Evolutionary conservation across 2,797 vertebrate genomes (phyloP), one percentile per base, ranked within the genome.

Genomic region (Sebastes jordani): DNA sequence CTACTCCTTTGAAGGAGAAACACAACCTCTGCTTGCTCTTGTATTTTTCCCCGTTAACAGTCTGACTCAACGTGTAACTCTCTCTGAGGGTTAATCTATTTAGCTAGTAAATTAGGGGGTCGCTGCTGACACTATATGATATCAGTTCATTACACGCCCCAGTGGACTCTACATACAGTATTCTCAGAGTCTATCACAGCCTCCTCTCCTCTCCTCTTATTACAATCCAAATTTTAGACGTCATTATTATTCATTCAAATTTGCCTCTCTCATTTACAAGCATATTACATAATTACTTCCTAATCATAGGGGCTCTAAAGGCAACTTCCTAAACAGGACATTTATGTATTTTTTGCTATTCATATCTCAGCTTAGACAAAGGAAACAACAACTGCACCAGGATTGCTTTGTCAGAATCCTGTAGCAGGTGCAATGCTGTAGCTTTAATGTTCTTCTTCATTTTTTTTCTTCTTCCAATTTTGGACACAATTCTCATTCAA

Each of bases 81-180:
- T 79, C 66, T 76, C 76, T 38, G 74, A 86, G 60, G 71, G 79
- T 75, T 85, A 86, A 89, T 87, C 90, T 85, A 84, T 86, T 13
- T 85, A 14, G 13, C 38, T 38, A 13, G 80, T 94, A 82, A 87
- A 91, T 93, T 64, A 81, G 32, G 34, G 64, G 71, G 73, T 65
- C 38, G 71, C 85, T 89, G 91, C 91, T 91, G 93, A 92, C 78
- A 2, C 85, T 78, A 88, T 91, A 89, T 86, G 67, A 83, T 90
- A 74, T 80, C 70, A 77, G 66, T 83, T 89, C 86, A 89, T 91
- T 92, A 88, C 78, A 76, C 22, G 73, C 82, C 77, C 74, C 82
- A 59, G 46, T 79, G 82, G 86, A 77, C 86, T 79, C 38, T 34
- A 77, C 69, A 69, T 74, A 76, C 86, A 77, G 42, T 69, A 20